These are phyloP conservation scores for Callitettix versicolor DNA, from an alignment of 1,140 invertebrate species.

Conservation along the genomic window DNA sequence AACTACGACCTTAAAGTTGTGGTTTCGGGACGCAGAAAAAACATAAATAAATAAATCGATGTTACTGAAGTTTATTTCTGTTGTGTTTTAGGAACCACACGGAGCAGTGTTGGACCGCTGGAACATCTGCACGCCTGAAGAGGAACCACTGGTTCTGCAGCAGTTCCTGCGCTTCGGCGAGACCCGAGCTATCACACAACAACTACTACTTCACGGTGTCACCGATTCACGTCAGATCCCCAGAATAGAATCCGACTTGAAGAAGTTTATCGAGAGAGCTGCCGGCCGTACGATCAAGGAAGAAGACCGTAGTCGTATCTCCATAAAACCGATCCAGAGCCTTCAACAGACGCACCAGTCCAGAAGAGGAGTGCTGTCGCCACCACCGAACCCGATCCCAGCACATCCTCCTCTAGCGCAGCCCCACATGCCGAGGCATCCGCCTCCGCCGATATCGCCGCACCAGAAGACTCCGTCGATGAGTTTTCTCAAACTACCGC, in stretches of 20 bases:
- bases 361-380: constrained; percentile 7
- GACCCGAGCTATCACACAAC: constrained; percentile 70
- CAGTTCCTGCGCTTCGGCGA: constrained; percentile 78
- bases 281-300: constrained; percentile 10
- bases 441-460: constrained; percentile 16
- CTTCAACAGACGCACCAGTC: neutral
- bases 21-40: too few relatives aligned
- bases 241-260: constrained; percentile 42
- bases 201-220: constrained; percentile 47
- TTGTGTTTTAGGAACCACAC: constrained; percentile 45
- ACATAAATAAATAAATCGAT: too few relatives aligned
- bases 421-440: neutral
- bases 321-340: constrained; percentile 11
- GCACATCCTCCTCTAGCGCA: constrained; percentile 9
- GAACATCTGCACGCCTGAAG: constrained; percentile 70
- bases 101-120: constrained; percentile 68
- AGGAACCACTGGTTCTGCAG: constrained; percentile 74
- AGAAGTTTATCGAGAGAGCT: constrained; percentile 42
- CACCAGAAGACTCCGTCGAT: constrained; percentile 10
- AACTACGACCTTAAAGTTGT: too few relatives aligned
- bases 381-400: constrained; percentile 13
- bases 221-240: constrained; percentile 26
- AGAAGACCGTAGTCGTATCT: constrained; percentile 13
- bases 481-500: constrained; percentile 24
- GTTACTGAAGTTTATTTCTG: too few relatives aligned